These are phyloP conservation scores for Proisotoma minuta DNA, from an alignment of 2,888 invertebrate genomes.

Conservation along the genomic window DNA sequence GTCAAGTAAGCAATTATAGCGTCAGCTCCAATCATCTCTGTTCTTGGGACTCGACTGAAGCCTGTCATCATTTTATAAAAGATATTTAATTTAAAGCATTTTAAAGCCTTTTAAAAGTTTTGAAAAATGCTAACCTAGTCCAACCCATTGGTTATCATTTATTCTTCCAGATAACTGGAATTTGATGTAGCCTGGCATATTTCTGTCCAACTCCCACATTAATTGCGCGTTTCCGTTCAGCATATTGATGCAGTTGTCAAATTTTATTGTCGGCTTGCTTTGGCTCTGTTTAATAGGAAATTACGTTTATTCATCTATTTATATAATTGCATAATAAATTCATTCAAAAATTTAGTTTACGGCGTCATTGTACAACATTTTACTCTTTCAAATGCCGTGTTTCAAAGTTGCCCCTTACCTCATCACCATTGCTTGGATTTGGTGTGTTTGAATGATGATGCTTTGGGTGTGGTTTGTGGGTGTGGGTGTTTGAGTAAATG, in stretches of 20 bases:
- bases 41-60: slow-evolving; percentile 48
- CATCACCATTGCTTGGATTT: too few species aligned
- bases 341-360: too few species aligned
- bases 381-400: too few species aligned
- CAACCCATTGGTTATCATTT: slow-evolving; percentile 77
- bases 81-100: neutral
- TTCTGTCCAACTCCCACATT: slow-evolving; percentile 77
- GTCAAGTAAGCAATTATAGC: slow-evolving; percentile 73
- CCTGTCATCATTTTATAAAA: slow-evolving; percentile 19
- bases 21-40: slow-evolving; percentile 71
- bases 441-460: too few species aligned
- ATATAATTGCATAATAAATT: too few species aligned
- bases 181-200: slow-evolving; percentile 66
- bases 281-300: too few species aligned
- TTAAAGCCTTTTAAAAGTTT: too few species aligned
- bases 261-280: too few species aligned
- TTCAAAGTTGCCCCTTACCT: too few species aligned
- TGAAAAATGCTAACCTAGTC: slow-evolving; percentile 60
- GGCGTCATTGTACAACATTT: too few species aligned
- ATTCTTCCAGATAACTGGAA: slow-evolving; percentile 74
- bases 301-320: too few species aligned
- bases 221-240: slow-evolving; percentile 77
- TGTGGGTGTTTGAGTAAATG: neutral
- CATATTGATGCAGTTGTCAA: slow-evolving; percentile 76
- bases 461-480: neutral